Conservation (phyloP, 2,888 invertebrate genomes). For the Polymixis lichenea region DNA sequence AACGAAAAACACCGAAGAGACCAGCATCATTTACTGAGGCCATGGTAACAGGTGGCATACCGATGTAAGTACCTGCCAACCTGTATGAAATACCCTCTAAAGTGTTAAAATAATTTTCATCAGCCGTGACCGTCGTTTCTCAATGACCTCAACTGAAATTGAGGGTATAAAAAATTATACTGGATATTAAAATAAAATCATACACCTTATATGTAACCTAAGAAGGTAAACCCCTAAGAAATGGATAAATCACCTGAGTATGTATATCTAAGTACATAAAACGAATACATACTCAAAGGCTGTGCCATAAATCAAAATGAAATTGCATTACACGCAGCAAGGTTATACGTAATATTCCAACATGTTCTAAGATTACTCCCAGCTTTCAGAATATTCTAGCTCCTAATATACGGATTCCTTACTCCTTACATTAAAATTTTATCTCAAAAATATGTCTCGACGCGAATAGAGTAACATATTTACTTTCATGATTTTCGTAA, state of each 20-base stretch:
- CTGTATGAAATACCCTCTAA: not conserved
- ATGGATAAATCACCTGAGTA: slow-evolving; percentile 20
- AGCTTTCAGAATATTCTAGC: slow-evolving; percentile 49
- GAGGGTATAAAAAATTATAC: not conserved
- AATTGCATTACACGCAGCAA: slow-evolving; percentile 63
- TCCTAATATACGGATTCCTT: slow-evolving; percentile 27
- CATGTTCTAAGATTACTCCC: slow-evolving; percentile 54
- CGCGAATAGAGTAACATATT: slow-evolving; percentile 28
- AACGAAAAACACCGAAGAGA: too few species aligned
- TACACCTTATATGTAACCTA: too few species aligned
- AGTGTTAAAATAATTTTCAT: not conserved
- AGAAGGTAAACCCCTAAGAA: slow-evolving; percentile 1
- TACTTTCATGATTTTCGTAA: slow-evolving; percentile 36
- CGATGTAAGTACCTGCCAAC: too few species aligned
- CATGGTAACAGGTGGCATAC: too few species aligned
- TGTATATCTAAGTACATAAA: slow-evolving; percentile 36
- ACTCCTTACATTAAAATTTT: slow-evolving; percentile 41
- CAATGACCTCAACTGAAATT: slow-evolving; percentile 1
- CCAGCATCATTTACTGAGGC: too few species aligned
- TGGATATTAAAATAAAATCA: too few species aligned
- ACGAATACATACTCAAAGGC: slow-evolving; percentile 34
- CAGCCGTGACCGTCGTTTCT: too few species aligned
- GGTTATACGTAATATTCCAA: slow-evolving; percentile 51
- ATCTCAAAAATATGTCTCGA: slow-evolving; percentile 43
- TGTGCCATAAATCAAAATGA: slow-evolving; percentile 64